Conservation (phyloP, 2,113 vertebrate species). For the Rhagologus leucostigma region DNA sequence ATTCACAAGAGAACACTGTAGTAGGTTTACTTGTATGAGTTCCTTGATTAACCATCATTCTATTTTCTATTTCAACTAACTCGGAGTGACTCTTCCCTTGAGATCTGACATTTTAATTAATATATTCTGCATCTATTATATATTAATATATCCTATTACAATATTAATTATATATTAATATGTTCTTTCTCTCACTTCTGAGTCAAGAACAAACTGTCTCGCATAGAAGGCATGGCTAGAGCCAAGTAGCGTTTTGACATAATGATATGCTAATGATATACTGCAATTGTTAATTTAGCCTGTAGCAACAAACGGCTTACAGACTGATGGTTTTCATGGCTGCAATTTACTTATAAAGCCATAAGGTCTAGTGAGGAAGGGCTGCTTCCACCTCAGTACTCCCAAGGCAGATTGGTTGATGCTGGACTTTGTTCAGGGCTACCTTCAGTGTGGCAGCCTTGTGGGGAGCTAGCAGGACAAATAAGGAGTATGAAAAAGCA, state of each 20-base stretch:
- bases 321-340: neutral
- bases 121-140: neutral
- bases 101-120: slow-evolving; percentile 19
- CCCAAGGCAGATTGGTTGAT: neutral
- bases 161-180: neutral
- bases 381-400: neutral
- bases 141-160: neutral
- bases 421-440: neutral
- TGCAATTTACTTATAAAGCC: neutral
- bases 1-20: neutral
- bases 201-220: neutral
- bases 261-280: neutral
- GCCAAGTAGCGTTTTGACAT: neutral
- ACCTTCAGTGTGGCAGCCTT: neutral
- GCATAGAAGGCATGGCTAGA: neutral
- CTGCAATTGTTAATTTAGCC: neutral
- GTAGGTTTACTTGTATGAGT: neutral
- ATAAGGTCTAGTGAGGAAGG: neutral
- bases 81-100: neutral
- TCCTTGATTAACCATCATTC: slow-evolving; percentile 9
- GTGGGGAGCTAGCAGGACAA: neutral
- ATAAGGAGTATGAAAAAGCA: neutral
- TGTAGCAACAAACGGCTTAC: neutral
- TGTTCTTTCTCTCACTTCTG: neutral
- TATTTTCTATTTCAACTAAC: neutral